A percentile compares a stretch with the other conserved stretches of the same genome.
These are phyloP conservation scores for Drosophila mulleri DNA, from an alignment of 2,888 invertebrate genomes.

Conservation along the genomic window DNA sequence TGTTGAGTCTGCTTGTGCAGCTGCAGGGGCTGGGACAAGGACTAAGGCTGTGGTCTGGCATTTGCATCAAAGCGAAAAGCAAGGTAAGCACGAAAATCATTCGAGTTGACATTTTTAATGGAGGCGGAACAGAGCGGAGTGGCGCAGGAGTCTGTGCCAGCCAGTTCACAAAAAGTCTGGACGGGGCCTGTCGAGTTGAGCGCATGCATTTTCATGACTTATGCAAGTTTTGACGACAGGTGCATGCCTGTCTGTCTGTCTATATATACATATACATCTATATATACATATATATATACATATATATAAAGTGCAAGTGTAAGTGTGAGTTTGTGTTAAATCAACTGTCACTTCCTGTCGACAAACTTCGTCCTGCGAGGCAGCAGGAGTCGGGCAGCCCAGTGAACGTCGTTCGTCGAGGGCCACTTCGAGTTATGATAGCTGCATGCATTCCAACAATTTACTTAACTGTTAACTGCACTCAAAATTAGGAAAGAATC, in stretches of 20 bases:
- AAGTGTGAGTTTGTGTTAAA: slow-evolving; percentile 62
- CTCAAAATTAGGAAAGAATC: slow-evolving; percentile 14
- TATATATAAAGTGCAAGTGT: neutral
- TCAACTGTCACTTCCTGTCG: slow-evolving; percentile 77
- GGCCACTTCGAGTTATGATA: slow-evolving; percentile 67
- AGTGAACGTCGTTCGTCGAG: slow-evolving; percentile 33
- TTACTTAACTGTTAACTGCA: slow-evolving; percentile 61
- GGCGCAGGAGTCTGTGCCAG: slow-evolving; percentile 22
- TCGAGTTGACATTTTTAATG: slow-evolving; percentile 71
- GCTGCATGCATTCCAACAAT: slow-evolving; percentile 65
- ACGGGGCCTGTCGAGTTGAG: slow-evolving; percentile 41
- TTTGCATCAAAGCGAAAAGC: slow-evolving; percentile 53
- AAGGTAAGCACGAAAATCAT: slow-evolving; percentile 51
- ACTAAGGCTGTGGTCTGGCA: slow-evolving; percentile 27
- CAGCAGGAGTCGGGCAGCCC: slow-evolving; percentile 22
- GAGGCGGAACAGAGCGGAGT: slow-evolving; percentile 28
- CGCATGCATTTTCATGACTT: slow-evolving; percentile 72
- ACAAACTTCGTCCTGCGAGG: slow-evolving; percentile 69
- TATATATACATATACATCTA: slow-evolving; percentile 5
- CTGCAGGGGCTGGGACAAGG: too few species aligned
- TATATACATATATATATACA: neutral
- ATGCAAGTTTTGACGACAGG: slow-evolving; percentile 77
- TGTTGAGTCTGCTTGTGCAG: neutral
- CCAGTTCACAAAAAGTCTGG: slow-evolving; percentile 31
- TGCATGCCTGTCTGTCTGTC: slow-evolving; percentile 49